Base-by-base conservation (phyloP, 2,888 invertebrate genomes). In the Hirtodrosophila alboralis region DNA sequence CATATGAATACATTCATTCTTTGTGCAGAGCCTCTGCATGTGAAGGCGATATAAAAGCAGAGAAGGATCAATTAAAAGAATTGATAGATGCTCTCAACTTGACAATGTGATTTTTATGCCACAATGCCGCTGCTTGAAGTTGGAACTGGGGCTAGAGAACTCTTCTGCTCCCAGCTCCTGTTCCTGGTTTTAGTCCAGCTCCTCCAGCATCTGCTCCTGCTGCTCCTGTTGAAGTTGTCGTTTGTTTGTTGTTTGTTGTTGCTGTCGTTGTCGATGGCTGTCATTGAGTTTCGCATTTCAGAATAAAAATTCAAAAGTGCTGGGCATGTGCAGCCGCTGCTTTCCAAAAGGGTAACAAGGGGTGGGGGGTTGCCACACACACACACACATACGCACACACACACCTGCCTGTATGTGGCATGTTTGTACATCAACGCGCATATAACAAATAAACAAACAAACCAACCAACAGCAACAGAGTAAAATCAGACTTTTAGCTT, bases 271-370 rank as follows among this genome's bases (percentile, higher is more conserved):
- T 75, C 68, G 75, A 60, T 75, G 75, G 75, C 72, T 75, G 75
- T 75, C 75, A 75, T 75, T 75, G 75, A 77, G 75, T 75, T 74
- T 75, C 75, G 70, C 77, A 75, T 75, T 75, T 77, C 75, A 64
- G 64, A 75, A 74, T 75, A 77, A 67, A 75, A 75, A 75, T 69
- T 73, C 73, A 75, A 73, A 69, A 75, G 66, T 69, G 73, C 62
- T 58, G 60, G 56, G 58, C 65, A 64, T 64, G 49, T 68, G 72
- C 52, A 59, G 53, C 53, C 16, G 36, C n/a, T n/a, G n/a, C n/a
- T 23, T 57, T 58, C 37, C 47, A 52, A 61, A 53, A 54, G 54
- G 54, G 27, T 27, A 57, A 21, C 18, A 21, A 21, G 5, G 5
- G 5, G 5, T 4, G 5, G 5, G 18, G 18, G 18, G 18, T 4